phyloP scores from a whole-genome alignment of 1,140 invertebrate species.

The Drosophila nigromelanica region DNA sequence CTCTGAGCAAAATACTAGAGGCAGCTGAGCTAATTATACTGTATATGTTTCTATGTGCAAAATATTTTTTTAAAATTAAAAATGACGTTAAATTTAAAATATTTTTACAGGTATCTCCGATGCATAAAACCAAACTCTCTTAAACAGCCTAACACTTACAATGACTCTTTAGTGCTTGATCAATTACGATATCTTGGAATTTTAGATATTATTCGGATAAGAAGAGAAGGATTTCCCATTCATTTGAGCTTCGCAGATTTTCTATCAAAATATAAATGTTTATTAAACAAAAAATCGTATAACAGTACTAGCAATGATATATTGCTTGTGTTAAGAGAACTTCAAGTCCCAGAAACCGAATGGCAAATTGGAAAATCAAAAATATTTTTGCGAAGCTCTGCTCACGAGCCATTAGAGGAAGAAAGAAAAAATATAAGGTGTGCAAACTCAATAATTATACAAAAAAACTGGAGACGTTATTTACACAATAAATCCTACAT shows the following conservation, averaged over 20 bases:
- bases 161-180: conserved; percentile 92
- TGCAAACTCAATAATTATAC: conserved; percentile 90
- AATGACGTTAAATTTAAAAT: not conserved
- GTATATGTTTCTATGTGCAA: no score
- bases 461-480: conserved; percentile 90
- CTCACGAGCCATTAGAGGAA: conserved; percentile 95
- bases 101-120: conserved; percentile 90
- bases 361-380: conserved; percentile 97
- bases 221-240: conserved; percentile 96
- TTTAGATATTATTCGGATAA: conserved; percentile 97
- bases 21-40: no score
- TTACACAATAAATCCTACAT: conserved; percentile 85
- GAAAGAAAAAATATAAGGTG: conserved; percentile 88
- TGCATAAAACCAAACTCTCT: conserved; percentile 97
- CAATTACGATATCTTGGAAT: conserved; percentile 97
- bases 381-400: conserved; percentile 93
- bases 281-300: conserved; percentile 59
- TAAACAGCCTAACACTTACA: conserved; percentile 93
- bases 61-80: no score
- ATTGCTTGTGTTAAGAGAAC: conserved; percentile 85
- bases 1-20: no score
- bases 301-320: conserved; percentile 47
- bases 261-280: conserved; percentile 85
- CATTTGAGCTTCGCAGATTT: conserved; percentile 93
- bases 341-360: conserved; percentile 88